Evolutionary conservation across 2,797 vertebrate genomes (phyloP).

Genomic region (Tokudaia tokunoshimensis): DNA sequence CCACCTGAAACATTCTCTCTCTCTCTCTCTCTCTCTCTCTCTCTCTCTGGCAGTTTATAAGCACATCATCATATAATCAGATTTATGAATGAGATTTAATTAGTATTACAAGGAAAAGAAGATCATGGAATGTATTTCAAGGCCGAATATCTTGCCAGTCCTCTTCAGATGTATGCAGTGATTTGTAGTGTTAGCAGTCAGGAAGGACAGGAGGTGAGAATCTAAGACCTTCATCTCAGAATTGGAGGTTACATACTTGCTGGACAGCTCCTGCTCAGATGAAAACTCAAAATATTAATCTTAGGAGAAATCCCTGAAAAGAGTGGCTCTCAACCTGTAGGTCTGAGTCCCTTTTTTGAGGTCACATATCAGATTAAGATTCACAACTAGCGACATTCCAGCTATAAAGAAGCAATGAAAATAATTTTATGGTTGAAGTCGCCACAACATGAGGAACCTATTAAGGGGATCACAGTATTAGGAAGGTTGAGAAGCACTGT

Average conservation of each 20-base stretch:
- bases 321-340: background rate
- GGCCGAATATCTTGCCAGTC: background rate
- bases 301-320: background rate
- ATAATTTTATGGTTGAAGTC: background rate
- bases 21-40: background rate
- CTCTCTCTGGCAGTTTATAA: background rate
- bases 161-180: constrained; percentile 22
- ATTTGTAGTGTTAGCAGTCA: background rate
- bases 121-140: constrained; percentile 29
- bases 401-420: background rate
- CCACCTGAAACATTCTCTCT: background rate
- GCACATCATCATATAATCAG: background rate
- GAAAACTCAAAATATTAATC: background rate
- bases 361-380: background rate
- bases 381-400: background rate
- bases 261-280: background rate
- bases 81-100: constrained; percentile 63
- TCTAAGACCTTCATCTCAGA: background rate
- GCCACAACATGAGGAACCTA: background rate
- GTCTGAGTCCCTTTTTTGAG: background rate
- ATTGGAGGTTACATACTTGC: background rate
- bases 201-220: constrained; percentile 3
- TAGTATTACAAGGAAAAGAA: constrained; percentile 50
- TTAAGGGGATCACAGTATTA: background rate
- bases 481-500: background rate